Conservation (phyloP, 2,113 vertebrate genomes). For the Pseudorasbora parva region DNA sequence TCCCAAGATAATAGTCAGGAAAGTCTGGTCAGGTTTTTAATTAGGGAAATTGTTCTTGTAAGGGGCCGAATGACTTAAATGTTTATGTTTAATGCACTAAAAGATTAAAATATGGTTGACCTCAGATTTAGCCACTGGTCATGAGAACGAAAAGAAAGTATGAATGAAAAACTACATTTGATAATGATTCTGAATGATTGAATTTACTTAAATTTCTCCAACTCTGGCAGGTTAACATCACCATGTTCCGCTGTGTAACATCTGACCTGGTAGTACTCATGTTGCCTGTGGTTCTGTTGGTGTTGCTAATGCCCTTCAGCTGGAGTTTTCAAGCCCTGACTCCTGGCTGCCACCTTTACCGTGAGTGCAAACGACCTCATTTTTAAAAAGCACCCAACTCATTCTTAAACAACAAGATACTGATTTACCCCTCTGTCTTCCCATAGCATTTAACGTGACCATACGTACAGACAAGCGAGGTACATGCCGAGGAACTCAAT, state of each 20-base stretch:
- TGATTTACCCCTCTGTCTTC: background rate
- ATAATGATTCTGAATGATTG: background rate
- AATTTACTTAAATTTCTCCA: background rate
- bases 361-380: slow-evolving; percentile 69
- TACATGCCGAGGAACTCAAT: slow-evolving; percentile 80
- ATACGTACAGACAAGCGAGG: slow-evolving; percentile 83
- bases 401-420: background rate
- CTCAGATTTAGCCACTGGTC: background rate
- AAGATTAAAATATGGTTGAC: background rate
- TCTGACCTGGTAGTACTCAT: slow-evolving; percentile 68
- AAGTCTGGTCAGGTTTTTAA: slow-evolving; percentile 12
- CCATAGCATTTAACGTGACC: slow-evolving; percentile 85
- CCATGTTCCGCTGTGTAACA: slow-evolving; percentile 71
- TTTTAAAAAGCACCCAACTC: background rate
- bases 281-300: slow-evolving; percentile 68
- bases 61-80: slow-evolving; percentile 33
- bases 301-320: slow-evolving; percentile 66
- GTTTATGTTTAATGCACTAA: background rate
- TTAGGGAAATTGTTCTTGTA: background rate
- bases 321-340: slow-evolving; percentile 65
- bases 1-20: slow-evolving; percentile 32
- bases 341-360: slow-evolving; percentile 83
- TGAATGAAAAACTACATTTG: background rate
- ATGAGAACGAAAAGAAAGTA: background rate
- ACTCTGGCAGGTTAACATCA: slow-evolving; percentile 56